phyloP scores from a whole-genome alignment of 2,113 vertebrate species.

The Ahaetulla prasina region DNA sequence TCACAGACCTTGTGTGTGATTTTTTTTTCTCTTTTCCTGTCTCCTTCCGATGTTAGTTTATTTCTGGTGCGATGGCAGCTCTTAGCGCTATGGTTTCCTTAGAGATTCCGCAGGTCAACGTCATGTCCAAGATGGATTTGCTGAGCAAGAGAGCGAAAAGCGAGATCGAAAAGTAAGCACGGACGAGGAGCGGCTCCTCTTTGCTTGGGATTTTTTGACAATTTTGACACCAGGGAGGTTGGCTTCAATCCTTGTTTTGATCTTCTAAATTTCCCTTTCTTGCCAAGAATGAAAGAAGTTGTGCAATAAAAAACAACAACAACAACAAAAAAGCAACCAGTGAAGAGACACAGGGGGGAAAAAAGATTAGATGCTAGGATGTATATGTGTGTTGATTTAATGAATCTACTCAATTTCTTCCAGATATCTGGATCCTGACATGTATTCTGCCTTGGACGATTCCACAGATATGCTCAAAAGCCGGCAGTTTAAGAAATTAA shows the following conservation, averaged over 20 bases:
- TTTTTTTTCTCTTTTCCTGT: not conserved
- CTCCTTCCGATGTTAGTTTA: constrained; percentile 74
- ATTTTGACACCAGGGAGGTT: not conserved
- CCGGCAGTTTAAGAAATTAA: constrained; percentile 89
- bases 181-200: not conserved
- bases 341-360: not conserved
- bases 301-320: not conserved
- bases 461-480: constrained; percentile 77
- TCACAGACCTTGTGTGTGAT: not conserved
- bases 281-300: not conserved
- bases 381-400: not conserved
- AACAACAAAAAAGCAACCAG: not conserved
- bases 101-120: constrained; percentile 93
- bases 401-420: not conserved
- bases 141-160: constrained; percentile 91
- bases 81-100: constrained; percentile 92
- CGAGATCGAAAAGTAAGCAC: constrained; percentile 93
- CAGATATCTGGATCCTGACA: constrained; percentile 95
- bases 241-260: not conserved
- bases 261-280: not conserved
- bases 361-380: not conserved
- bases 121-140: constrained; percentile 99
- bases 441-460: constrained; percentile 95
- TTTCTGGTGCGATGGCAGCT: constrained; percentile 94
- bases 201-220: not conserved